Evolutionary conservation across 2,888 invertebrate genomes (phyloP), one percentile per base, ranked within the genome.

Genomic region (Zaprionus bogoriensis): DNA sequence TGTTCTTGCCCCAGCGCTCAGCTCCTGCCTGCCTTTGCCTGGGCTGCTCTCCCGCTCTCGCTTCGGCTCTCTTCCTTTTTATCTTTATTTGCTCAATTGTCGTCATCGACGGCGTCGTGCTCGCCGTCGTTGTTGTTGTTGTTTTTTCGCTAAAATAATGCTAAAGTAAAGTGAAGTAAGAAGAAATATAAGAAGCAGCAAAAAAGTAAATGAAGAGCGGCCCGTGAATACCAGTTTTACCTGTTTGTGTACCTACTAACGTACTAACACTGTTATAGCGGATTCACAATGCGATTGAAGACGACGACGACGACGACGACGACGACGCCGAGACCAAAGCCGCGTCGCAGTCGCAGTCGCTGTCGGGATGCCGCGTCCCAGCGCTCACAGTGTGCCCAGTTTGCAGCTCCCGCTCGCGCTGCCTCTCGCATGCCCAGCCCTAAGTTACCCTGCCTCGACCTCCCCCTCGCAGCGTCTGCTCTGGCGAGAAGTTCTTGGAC

Each of bases 211-310:
- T 67, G 82, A 72, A 77, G 81, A 77, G 77, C 71, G 77, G 76
- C 76, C 65, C 30, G 77, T 7, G 71, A 87, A 89, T 88, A 90
- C 90, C 90, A 88, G 90, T 90, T 90, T 89, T 89, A 90, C 90
- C 90, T 89, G 90, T 90, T 90, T 88, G 72, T 80, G 75, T 89
- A 88, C 89, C 89, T 90, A 89, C 90, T 89, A 90, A 90, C 90
- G 90, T 90, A 89, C 90, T 90, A 90, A 90, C 90, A 90, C 87
- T 90, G 83, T 88, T 90, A 89, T 89, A 89, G 89, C 89, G 90
- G 90, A 88, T 87, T 77, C 87, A 75, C 69, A 36, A 14, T 17
- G 3, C 32, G 32, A 36, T 36, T 36, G 41, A 20, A 20, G 39
- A 20, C 55, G 30, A 50, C 48, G 54, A 61, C 69, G 51, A 60